phyloP scores from a whole-genome alignment of 2,797 vertebrate species.

The Dryobates pubescens region DNA sequence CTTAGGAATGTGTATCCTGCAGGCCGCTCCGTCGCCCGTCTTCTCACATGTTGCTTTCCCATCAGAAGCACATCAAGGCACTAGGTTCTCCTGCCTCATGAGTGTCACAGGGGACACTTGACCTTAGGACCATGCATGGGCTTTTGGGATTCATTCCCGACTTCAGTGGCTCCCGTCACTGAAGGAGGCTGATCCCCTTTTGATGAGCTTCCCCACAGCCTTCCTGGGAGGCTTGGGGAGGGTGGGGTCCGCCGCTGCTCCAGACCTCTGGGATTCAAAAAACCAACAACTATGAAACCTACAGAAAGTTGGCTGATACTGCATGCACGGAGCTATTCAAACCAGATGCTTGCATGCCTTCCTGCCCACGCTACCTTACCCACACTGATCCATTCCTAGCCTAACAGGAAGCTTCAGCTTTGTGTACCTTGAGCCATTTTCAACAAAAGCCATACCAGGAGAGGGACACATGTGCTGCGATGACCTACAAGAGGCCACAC shows the following conservation, averaged over 20 bases:
- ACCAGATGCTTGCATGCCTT: conserved; percentile 73
- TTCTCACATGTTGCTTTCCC: conserved; percentile 60
- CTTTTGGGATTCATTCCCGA: conserved; percentile 6
- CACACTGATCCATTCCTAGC: conserved; percentile 49
- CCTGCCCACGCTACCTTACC: conserved; percentile 73
- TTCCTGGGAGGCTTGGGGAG: conserved; percentile 34
- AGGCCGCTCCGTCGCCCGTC: background rate
- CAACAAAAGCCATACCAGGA: conserved; percentile 49
- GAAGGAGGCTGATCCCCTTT: background rate
- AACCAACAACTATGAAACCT: conserved; percentile 34
- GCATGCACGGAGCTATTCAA: conserved; percentile 62
- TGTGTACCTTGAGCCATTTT: conserved; percentile 71
- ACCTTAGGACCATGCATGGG: conserved; percentile 7
- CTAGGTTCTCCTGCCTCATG: conserved; percentile 29
- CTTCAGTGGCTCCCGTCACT: background rate
- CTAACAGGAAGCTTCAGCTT: conserved; percentile 53
- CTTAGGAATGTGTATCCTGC: conserved; percentile 72
- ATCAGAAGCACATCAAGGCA: conserved; percentile 16
- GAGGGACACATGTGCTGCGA: background rate
- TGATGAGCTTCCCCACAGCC: background rate
- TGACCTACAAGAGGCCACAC: background rate
- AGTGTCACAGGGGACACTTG: conserved; percentile 61
- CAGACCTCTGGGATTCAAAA: conserved; percentile 18
- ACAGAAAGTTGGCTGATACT: conserved; percentile 57
- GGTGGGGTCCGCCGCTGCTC: conserved; percentile 36